These are phyloP conservation scores for Ophonus ardosiacus DNA, from an alignment of 2,888 invertebrate genomes.

Conservation along the genomic window DNA sequence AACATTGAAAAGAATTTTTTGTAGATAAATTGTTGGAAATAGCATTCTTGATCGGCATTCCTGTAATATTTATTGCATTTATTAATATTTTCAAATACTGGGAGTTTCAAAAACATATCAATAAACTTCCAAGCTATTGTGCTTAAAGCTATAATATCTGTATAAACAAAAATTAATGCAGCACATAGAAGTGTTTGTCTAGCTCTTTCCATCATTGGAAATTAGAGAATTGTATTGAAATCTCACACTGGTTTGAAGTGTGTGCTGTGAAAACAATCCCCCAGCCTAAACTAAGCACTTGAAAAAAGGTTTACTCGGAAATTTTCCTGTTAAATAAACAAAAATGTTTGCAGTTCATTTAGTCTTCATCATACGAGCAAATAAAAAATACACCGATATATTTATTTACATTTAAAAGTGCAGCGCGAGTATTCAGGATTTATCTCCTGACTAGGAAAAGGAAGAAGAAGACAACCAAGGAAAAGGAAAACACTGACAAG, in stretches of 20 bases:
- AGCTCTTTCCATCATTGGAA: neutral
- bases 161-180: neutral
- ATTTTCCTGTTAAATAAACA: constrained; percentile 8
- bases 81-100: no score
- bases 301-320: constrained; percentile 11
- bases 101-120: no score
- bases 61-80: no score
- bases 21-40: no score
- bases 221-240: neutral
- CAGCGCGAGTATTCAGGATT: neutral
- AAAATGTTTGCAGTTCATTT: constrained; percentile 19
- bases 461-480: neutral
- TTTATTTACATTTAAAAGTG: constrained; percentile 10
- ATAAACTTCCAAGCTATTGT: no score
- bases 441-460: neutral
- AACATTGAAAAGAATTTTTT: no score
- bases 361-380: neutral
- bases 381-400: constrained; percentile 15
- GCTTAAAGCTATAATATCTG: neutral
- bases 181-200: neutral
- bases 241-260: neutral
- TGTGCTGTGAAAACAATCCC: neutral
- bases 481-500: constrained; percentile 10
- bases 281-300: neutral
- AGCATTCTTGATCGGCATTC: no score